A percentile compares a stretch with the other conserved stretches of the same genome.
Evolutionary conservation across 2,888 invertebrate species (phyloP).

Genomic region (Charanyca ferruginea): DNA sequence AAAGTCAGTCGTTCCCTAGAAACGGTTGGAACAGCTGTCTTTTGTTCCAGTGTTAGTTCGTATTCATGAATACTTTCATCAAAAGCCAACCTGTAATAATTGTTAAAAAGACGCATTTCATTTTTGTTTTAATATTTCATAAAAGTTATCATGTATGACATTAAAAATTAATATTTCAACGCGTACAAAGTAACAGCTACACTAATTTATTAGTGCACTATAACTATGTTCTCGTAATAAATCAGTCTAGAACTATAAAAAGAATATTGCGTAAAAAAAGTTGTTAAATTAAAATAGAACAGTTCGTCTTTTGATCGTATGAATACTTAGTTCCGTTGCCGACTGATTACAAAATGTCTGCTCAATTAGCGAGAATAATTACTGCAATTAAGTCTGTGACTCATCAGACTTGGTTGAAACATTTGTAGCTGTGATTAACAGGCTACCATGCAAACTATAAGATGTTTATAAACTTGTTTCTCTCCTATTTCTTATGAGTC

Average conservation of each 20-base stretch:
- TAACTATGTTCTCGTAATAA: constrained; percentile 8
- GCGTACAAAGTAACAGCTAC: neutral
- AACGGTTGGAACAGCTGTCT: too few relatives aligned
- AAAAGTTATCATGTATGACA: neutral
- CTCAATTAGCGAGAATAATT: constrained; percentile 78
- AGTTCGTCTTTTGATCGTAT: constrained; percentile 41
- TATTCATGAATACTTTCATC: too few relatives aligned
- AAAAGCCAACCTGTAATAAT: too few relatives aligned
- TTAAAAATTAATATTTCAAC: neutral
- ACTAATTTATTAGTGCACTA: constrained; percentile 9
- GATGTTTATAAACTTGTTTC: too few relatives aligned
- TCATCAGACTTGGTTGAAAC: constrained; percentile 69
- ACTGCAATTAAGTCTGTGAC: constrained; percentile 72
- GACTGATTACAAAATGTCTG: constrained; percentile 69
- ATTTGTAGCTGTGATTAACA: constrained; percentile 51
- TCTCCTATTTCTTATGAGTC: too few relatives aligned
- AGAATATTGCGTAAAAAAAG: constrained; percentile 25
- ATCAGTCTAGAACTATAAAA: constrained; percentile 11
- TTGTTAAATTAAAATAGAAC: constrained; percentile 16
- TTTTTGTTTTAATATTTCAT: neutral
- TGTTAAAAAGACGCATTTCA: neutral
- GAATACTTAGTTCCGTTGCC: constrained; percentile 52
- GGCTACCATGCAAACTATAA: constrained; percentile 16
- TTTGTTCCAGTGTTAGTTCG: too few relatives aligned
- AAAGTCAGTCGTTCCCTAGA: too few relatives aligned